Evolutionary conservation across 2,113 vertebrate species (phyloP).

Genomic region (Tiliqua scincoides): DNA sequence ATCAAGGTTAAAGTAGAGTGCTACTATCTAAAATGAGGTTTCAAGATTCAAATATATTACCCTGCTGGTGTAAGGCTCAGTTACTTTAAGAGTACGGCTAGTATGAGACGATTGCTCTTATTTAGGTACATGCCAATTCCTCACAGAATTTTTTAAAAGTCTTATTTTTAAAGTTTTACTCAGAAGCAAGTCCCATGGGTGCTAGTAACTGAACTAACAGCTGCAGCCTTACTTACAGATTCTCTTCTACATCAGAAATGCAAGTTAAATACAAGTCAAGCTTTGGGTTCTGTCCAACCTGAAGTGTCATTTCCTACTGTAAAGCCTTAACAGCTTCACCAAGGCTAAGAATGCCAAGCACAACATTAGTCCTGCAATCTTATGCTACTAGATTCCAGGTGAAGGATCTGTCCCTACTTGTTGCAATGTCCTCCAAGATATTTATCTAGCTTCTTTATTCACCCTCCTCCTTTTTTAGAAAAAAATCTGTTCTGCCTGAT

Average conservation of each 20-base stretch:
- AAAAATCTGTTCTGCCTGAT: no score
- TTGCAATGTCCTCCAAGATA: no score
- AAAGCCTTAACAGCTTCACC: neutral
- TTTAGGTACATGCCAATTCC: no score
- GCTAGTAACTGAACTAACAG: neutral
- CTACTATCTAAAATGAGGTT: neutral
- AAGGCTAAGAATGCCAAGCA: neutral
- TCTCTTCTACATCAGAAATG: neutral
- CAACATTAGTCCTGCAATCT: neutral
- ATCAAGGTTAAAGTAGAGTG: neutral
- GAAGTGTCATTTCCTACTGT: neutral
- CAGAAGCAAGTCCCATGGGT: neutral
- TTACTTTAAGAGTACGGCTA: no score
- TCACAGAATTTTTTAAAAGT: neutral
- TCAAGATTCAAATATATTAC: neutral
- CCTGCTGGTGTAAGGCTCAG: no score
- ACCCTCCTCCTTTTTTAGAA: no score
- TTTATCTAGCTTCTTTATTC: no score
- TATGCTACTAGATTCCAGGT: no score
- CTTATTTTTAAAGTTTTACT: neutral
- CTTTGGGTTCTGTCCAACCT: neutral
- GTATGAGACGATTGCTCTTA: no score
- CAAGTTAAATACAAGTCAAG: neutral
- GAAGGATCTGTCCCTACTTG: no score
- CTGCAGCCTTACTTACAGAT: neutral